Base-by-base conservation (phyloP, 2,113 vertebrate genomes). In the Bubo scandiacus region DNA sequence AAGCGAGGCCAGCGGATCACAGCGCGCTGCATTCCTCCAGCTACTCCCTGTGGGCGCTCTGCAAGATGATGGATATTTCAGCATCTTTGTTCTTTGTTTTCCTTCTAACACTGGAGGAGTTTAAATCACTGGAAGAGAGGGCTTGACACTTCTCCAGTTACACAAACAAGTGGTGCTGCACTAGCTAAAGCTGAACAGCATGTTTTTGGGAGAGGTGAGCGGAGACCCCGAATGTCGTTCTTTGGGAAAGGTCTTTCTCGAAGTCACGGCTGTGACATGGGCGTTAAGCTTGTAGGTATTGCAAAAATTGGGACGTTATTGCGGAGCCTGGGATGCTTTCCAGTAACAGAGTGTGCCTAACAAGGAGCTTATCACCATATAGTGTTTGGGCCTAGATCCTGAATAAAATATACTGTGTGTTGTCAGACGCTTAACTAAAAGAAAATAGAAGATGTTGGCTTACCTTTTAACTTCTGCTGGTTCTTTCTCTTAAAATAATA, bases 61-160 rank as follows among this genome's bases (percentile, higher is more conserved):
- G 89, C 58, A 18, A 87, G 94, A 93, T 98, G 97, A 98, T 98
- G 98, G 97, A 98, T 98, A 94, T 90, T 96, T 97, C 88, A 97
- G 96, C 96, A 97, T 98, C 97, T 98, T 98, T 98, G 97, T 98
- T 97, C 97, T 98, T 94, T 97, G 94, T 97, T 97, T 97, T 96
- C 86, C 90, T 92, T 96, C 92, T 95, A 57, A 97, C 96, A 88
- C 98, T 63, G 88, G 92, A 89, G 91, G 94, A 85, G 95, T 97
- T 97, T 98, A 98, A 98, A 98, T 98, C 98, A 98, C 86, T 9
- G 80, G 47, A 62, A 72, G 96, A 97, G 92, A 92, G 90, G 32
- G 84, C 94, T 81, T 85, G 97, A 87, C 94, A 65, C 92, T 88
- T 97, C 96, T 97, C 91, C 90, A 88, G 85, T 98, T 97, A 81